Conservation (phyloP, 1,140 invertebrate species). For the Stegodyphus dumicola region DNA sequence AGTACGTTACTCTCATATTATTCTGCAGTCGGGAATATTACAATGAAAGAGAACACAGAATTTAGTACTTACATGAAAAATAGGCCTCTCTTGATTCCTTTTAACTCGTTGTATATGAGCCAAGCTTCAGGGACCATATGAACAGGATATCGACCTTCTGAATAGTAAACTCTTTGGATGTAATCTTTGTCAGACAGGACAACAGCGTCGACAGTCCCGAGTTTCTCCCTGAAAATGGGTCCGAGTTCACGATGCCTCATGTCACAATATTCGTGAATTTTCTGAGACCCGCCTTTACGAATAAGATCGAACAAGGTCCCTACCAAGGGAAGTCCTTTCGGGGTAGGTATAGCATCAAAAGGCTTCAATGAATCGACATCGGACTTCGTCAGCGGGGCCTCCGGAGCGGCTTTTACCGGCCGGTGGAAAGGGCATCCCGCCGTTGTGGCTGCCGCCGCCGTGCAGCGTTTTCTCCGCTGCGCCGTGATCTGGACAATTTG, state of each 20-base stretch:
- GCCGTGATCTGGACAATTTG: not conserved
- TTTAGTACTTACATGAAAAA: conserved; percentile 82
- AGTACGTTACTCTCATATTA: too few species aligned
- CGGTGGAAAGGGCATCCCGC: conserved; percentile 11
- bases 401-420: too few species aligned
- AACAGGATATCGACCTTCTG: conserved; percentile 81
- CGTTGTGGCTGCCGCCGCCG: conserved; percentile 5
- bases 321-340: conserved; percentile 72
- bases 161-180: conserved; percentile 78
- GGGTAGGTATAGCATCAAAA: conserved; percentile 67
- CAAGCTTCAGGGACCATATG: conserved; percentile 86
- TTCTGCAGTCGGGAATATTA: too few species aligned
- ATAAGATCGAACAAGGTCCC: conserved; percentile 72
- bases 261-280: conserved; percentile 81
- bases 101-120: conserved; percentile 80
- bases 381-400: not conserved
- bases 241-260: conserved; percentile 78
- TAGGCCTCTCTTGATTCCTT: conserved; percentile 79
- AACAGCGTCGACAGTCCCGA: conserved; percentile 76
- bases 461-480: not conserved
- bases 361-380: not conserved
- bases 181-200: conserved; percentile 78
- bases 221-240: conserved; percentile 78
- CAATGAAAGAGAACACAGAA: conserved; percentile 5
- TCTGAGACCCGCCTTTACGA: conserved; percentile 70